phyloP scores from a whole-genome alignment of 1,140 invertebrate genomes.

The Steinernema feltiae region DNA sequence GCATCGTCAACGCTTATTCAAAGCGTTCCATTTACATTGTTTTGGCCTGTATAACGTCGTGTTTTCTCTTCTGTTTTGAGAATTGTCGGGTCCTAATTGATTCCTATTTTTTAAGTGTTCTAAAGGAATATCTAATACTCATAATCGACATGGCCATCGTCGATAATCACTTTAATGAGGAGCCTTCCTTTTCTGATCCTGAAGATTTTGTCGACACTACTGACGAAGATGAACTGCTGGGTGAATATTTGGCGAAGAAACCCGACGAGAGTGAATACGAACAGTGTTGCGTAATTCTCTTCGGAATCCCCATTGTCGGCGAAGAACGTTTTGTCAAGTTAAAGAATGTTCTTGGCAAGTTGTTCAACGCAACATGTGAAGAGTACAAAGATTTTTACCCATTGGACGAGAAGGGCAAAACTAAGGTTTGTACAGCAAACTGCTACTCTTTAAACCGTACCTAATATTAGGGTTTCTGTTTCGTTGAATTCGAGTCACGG shows the following conservation, averaged over 20 bases:
- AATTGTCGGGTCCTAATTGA: too few relatives aligned
- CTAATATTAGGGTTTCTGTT: slow-evolving; percentile 45
- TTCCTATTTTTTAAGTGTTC: too few relatives aligned
- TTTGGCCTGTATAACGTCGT: too few relatives aligned
- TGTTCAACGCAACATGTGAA: slow-evolving; percentile 82
- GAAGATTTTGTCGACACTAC: slow-evolving; percentile 86
- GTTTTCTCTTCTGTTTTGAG: too few relatives aligned
- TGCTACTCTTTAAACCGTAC: slow-evolving; percentile 15
- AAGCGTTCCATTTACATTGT: too few relatives aligned
- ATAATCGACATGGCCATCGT: not conserved
- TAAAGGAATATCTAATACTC: too few relatives aligned
- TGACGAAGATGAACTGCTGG: slow-evolving; percentile 81
- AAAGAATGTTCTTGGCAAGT: slow-evolving; percentile 81
- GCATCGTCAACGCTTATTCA: too few relatives aligned
- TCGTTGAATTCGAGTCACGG: slow-evolving; percentile 44
- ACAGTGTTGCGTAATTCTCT: slow-evolving; percentile 88
- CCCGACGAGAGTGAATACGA: slow-evolving; percentile 90
- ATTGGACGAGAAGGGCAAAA: slow-evolving; percentile 72
- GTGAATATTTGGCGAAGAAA: slow-evolving; percentile 75
- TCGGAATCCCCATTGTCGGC: slow-evolving; percentile 88
- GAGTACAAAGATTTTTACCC: slow-evolving; percentile 87
- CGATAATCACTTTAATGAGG: slow-evolving; percentile 53
- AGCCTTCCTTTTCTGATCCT: slow-evolving; percentile 84
- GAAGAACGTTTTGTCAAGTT: slow-evolving; percentile 83
- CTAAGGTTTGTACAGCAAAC: slow-evolving; percentile 68